Percentiles rank a stretch among this genome's conserved stretches.
Conservation (phyloP, 2,888 invertebrate genomes). For the Apocheima hispidaria region DNA sequence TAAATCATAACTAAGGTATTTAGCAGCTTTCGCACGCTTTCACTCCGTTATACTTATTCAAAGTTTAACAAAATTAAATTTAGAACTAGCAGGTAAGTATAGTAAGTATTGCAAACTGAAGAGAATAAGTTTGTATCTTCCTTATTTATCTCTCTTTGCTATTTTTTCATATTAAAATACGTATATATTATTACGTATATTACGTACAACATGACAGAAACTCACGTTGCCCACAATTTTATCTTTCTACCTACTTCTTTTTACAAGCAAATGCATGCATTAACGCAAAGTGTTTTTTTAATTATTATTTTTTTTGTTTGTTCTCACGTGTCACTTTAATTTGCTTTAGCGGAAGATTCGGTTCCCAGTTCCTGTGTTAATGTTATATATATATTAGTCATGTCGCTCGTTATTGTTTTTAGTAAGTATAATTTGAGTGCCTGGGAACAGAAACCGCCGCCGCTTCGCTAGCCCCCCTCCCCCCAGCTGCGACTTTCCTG, state of each 20-base stretch:
- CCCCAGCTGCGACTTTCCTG: slow-evolving; percentile 81
- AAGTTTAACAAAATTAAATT: background rate
- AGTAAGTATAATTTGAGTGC: background rate
- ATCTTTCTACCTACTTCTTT: background rate
- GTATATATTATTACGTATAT: background rate
- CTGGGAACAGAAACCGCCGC: slow-evolving; percentile 50
- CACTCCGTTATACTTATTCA: slow-evolving; percentile 57
- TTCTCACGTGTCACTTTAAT: slow-evolving; percentile 45
- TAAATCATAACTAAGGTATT: slow-evolving; percentile 21
- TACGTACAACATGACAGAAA: slow-evolving; percentile 17
- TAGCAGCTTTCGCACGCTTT: slow-evolving; percentile 70
- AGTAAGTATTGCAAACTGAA: background rate
- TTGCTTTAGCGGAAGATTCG: slow-evolving; percentile 58
- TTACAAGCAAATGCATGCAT: slow-evolving; percentile 32
- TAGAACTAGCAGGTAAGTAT: slow-evolving; percentile 2
- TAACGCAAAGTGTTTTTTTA: slow-evolving; percentile 2
- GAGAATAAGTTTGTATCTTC: background rate
- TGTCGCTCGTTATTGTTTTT: background rate
- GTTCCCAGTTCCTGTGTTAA: slow-evolving; percentile 32
- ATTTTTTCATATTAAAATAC: slow-evolving; percentile 4
- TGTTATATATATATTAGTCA: slow-evolving; percentile 2
- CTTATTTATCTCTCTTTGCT: slow-evolving; percentile 17
- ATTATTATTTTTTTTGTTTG: slow-evolving; percentile 19
- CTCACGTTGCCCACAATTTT: slow-evolving; percentile 5
- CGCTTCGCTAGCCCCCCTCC: slow-evolving; percentile 72